phyloP scores from a whole-genome alignment of 2,113 vertebrate species.

The Erpornis zantholeuca region DNA sequence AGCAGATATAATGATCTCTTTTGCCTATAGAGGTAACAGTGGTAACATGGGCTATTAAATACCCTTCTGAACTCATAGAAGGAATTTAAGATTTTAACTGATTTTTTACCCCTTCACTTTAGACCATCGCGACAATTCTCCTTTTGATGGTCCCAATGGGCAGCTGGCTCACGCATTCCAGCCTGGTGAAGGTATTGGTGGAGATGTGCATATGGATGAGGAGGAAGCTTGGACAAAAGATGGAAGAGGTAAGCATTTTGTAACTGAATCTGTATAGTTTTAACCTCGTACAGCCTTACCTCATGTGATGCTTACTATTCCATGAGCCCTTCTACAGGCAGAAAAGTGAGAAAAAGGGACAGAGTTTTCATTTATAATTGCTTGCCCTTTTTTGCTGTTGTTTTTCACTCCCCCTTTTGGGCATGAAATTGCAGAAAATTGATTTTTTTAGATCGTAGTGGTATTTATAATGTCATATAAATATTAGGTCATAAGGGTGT shows the following conservation, averaged over 20 bases:
- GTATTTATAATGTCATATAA: neutral
- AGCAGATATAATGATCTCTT: conserved; percentile 89
- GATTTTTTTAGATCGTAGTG: neutral
- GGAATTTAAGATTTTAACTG: neutral
- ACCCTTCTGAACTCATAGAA: neutral
- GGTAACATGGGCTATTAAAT: fast-evolving
- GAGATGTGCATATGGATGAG: conserved; percentile 89
- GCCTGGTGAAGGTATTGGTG: conserved; percentile 83
- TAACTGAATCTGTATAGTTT: neutral
- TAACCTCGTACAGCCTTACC: fast-evolving
- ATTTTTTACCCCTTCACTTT: neutral
- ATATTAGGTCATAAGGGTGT: neutral
- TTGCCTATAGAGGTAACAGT: conserved; percentile 71
- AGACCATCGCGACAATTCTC: conserved; percentile 87
- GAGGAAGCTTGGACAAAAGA: conserved; percentile 83
- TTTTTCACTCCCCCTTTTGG: neutral
- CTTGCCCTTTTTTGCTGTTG: neutral
- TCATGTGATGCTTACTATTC: neutral
- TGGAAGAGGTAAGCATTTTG: conserved; percentile 58
- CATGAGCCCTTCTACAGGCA: neutral
- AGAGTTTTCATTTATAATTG: neutral
- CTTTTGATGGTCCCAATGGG: conserved; percentile 88
- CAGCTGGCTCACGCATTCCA: conserved; percentile 90
- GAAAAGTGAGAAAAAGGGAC: neutral
- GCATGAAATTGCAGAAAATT: neutral